These are phyloP conservation scores for Takifugu rubripes DNA, from an alignment of 2,797 vertebrate genomes.

Conservation along the genomic window DNA sequence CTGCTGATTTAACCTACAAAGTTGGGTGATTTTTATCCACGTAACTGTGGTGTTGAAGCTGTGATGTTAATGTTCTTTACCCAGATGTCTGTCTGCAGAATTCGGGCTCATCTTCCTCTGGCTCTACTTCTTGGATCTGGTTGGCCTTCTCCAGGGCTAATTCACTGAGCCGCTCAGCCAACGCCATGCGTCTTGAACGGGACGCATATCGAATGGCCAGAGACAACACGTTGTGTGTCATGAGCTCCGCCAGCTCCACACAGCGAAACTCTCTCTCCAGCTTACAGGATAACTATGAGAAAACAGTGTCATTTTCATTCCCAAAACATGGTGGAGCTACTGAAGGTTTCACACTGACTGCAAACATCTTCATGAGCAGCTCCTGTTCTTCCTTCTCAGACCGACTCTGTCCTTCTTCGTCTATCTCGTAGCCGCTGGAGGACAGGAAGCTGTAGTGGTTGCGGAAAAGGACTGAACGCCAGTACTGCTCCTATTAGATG, in stretches of 20 bases:
- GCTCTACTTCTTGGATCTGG: conserved; percentile 60
- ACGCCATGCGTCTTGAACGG: conserved; percentile 81
- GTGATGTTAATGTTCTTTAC: conserved; percentile 62
- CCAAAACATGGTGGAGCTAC: not conserved
- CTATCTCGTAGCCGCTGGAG: conserved; percentile 84
- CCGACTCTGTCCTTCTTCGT: conserved; percentile 77
- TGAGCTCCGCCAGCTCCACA: conserved; percentile 88
- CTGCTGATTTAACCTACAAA: too few species aligned
- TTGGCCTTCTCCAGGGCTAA: conserved; percentile 84
- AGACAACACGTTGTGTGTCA: conserved; percentile 85
- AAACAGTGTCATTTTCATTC: not conserved
- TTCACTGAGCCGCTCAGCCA: conserved; percentile 88
- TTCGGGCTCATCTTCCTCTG: conserved; percentile 64
- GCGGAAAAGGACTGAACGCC: conserved; percentile 88
- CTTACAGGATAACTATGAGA: conserved; percentile 87
- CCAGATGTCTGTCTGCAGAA: conserved; percentile 66
- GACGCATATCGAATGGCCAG: conserved; percentile 93
- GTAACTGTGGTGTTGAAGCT: too few species aligned
- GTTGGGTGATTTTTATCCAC: too few species aligned
- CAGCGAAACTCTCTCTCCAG: conserved; percentile 93
- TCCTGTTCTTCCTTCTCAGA: conserved; percentile 90
- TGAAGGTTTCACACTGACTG: conserved; percentile 76
- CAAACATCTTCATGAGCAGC: conserved; percentile 96
- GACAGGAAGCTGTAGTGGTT: conserved; percentile 85
- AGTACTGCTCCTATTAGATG: conserved; percentile 86